Base-by-base conservation (phyloP, 2,888 invertebrate species). In the Pharmacophagus antenor region DNA sequence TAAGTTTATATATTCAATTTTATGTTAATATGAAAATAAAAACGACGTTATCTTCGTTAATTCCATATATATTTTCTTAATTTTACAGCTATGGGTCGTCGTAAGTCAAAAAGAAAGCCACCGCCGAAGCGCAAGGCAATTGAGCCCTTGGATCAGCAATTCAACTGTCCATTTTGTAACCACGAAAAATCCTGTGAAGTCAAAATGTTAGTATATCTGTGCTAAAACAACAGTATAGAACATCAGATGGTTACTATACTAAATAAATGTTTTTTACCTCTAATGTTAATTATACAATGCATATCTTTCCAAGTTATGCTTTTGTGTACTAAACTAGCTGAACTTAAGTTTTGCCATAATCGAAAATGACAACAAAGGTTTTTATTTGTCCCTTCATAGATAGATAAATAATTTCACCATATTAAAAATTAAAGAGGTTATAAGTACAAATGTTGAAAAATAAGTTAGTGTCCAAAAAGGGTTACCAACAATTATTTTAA, bases 141-240 rank as follows among this genome's bases (percentile, higher is more conserved):
- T 70, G 95, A 96, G 77, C 97, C 99, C 0, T 89, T 99, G 57
- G 99, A 99, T 80, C 95, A 95, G 60, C 97, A 98, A 80, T 99
- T 99, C 82, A 99, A 99, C 80, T 99, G 99, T 77, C 99, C 99
- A 12, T 99, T 99, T 90, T 99, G 99, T 84, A 99, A 99, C 85
- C 99, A 99, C 81, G 99, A 99, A 85, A 98, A 97, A 76, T 98
- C 98, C 0, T 99, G 99, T 84, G 99, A 99, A 92, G 99, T 99
- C 20, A 98, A 99, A 94, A 97, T 99, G 99, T 98, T 92, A 92
- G 94, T 92, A 62, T 58, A 46, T 22, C n/a, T 20, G n/a, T 31
- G 2, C 15, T 18, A 25, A 6, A 10, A 42, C 12, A 50, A 37
- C n/a, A n/a, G 17, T 42, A 15, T 42, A 42, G 7, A 3, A 42